These are phyloP conservation scores for Arvicanthis niloticus DNA, from an alignment of 2,113 vertebrate genomes.

Conservation along the genomic window DNA sequence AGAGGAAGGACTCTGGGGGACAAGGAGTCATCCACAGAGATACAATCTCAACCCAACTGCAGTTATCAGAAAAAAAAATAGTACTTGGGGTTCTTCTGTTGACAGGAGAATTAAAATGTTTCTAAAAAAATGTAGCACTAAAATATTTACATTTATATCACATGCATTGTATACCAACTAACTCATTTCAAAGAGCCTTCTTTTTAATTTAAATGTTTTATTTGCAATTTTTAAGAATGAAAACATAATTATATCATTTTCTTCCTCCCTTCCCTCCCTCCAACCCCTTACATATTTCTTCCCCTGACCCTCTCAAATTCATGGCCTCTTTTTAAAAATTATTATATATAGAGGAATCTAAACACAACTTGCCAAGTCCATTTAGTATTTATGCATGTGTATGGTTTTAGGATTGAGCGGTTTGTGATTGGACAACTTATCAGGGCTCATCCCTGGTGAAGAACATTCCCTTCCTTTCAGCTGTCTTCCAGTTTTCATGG, in stretches of 20 bases:
- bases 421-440: neutral
- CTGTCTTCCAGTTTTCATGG: neutral
- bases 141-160: neutral
- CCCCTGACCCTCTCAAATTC: neutral
- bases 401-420: neutral
- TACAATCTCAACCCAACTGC: neutral
- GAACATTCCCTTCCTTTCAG: neutral
- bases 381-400: neutral
- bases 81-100: neutral
- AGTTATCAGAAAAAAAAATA: neutral
- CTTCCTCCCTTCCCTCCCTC: neutral
- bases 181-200: constrained; percentile 9
- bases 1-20: constrained; percentile 4
- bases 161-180: neutral
- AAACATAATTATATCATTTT: neutral
- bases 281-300: neutral
- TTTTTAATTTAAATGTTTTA: neutral
- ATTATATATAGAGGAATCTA: no score
- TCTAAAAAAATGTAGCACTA: neutral
- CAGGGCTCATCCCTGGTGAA: neutral
- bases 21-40: neutral
- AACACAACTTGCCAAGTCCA: neutral
- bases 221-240: neutral
- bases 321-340: neutral
- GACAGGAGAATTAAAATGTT: constrained; percentile 5